Evolutionary conservation across 2,113 vertebrate species (phyloP), one percentile per base, ranked within the genome.

Genomic region (Lipotes vexillifer): DNA sequence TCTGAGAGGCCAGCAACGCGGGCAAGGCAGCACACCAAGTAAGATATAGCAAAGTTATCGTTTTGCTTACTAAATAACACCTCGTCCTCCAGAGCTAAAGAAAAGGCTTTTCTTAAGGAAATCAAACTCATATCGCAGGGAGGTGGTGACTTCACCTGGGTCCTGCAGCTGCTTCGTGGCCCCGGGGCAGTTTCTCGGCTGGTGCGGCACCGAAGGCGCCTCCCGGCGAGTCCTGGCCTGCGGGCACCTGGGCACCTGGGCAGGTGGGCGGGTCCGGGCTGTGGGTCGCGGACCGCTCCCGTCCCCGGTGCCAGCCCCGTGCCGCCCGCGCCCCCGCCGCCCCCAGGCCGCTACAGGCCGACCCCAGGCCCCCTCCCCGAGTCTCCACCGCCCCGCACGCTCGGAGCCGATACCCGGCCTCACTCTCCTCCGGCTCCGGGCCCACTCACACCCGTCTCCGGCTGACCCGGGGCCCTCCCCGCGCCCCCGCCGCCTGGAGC

Each of bases 381-480:
- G 74, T 15, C n/a, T 46, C 78, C 83, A 6, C 46, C 63, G 20
- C 61, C 82, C 12, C 8, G 3, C 31, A 12, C 46, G 75, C 74
- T 21, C 4, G 5, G 41, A 6, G 65, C 33, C 20, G 2, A 3
- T 0, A 12, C 55, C n/a, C 29, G 52, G 27, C 74, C 44, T 31
- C 41, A 29, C 2, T 31, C 41, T 15, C 23, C 0, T 13, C 21
- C 23, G 33, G 11, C 6, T 1, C 78, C 8, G 20, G 46, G 55
- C 27, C 15, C 33, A 5, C 84, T 31, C 65, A 2, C 46, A 36
- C 36, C n/a, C 80, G 74, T 20, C 52, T 46, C 61, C 0, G 27
- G 3, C 44, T 0, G 52, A 1, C 5, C 2, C 1, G 1, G 0
- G 4, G 59, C 12, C 75, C 63, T 36, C 18, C 29, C 14, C 0